Percentiles rank a stretch among this genome's conserved stretches.
These are phyloP conservation scores for Mystacornis crossleyi DNA, from an alignment of 2,113 vertebrate genomes.

Conservation along the genomic window DNA sequence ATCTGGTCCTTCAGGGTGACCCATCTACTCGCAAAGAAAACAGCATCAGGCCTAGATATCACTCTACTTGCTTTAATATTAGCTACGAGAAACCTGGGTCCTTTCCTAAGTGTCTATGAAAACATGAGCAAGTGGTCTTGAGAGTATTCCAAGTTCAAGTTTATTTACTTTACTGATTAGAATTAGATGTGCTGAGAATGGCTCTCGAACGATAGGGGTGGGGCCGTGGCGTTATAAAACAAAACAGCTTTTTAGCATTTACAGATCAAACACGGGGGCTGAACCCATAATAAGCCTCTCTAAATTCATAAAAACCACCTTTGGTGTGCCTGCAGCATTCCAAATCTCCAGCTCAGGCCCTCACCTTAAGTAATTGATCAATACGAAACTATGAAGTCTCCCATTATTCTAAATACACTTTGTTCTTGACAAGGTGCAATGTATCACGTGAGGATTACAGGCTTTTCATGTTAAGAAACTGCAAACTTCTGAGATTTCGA, in stretches of 20 bases:
- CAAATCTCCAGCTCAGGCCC: not conserved
- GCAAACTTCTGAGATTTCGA: not conserved
- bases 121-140: not conserved
- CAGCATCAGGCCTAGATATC: not conserved
- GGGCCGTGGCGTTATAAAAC: not conserved
- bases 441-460: not conserved
- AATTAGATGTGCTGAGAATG: not conserved
- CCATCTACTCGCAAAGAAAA: not conserved
- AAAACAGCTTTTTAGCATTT: slow-evolving; percentile 30
- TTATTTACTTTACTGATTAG: slow-evolving; percentile 40
- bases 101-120: not conserved
- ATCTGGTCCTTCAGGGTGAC: not conserved
- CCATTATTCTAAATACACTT: not conserved
- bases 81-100: not conserved
- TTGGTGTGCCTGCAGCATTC: not conserved
- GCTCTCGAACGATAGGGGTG: not conserved
- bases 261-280: not conserved
- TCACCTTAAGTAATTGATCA: not conserved
- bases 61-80: not conserved
- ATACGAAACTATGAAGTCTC: not conserved
- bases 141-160: slow-evolving; percentile 27
- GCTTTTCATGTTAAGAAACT: not conserved
- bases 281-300: not conserved
- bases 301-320: not conserved
- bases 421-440: not conserved